Conservation (phyloP, 2,797 vertebrate species). For the Syngnathus rostellatus region DNA sequence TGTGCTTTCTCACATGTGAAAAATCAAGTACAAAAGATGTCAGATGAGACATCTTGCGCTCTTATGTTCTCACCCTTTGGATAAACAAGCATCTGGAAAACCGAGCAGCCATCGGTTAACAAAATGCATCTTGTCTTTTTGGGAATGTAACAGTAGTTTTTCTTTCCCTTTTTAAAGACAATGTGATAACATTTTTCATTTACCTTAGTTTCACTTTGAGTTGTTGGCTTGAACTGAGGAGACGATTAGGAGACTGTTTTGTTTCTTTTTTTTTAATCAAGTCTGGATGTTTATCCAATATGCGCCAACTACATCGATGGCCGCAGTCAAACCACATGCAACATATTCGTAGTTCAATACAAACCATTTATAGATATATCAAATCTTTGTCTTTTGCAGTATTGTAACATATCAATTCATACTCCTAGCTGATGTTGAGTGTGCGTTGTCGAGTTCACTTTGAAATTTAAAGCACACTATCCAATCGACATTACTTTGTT, state of each 20-base stretch:
- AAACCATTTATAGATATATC: too few relatives aligned
- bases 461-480: too few relatives aligned
- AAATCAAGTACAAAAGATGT: neutral
- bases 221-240: neutral
- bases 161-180: too few relatives aligned
- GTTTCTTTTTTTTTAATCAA: neutral
- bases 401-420: too few relatives aligned
- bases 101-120: neutral
- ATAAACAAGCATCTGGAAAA: conserved; percentile 18
- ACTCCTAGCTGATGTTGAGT: too few relatives aligned
- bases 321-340: neutral
- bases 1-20: conserved; percentile 9
- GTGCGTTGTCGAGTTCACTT: too few relatives aligned
- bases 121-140: too few relatives aligned
- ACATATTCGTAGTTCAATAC: neutral
- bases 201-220: neutral
- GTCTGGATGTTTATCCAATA: neutral
- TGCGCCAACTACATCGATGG: neutral
- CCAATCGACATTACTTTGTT: too few relatives aligned
- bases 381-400: too few relatives aligned
- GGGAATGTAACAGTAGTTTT: too few relatives aligned
- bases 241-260: too few relatives aligned
- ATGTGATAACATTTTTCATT: too few relatives aligned
- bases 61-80: conserved; percentile 20
- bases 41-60: conserved; percentile 1